Evolutionary conservation across 2,113 vertebrate species (phyloP), one percentile per base, ranked within the genome.

Genomic region (Tragelaphus buxtoni): DNA sequence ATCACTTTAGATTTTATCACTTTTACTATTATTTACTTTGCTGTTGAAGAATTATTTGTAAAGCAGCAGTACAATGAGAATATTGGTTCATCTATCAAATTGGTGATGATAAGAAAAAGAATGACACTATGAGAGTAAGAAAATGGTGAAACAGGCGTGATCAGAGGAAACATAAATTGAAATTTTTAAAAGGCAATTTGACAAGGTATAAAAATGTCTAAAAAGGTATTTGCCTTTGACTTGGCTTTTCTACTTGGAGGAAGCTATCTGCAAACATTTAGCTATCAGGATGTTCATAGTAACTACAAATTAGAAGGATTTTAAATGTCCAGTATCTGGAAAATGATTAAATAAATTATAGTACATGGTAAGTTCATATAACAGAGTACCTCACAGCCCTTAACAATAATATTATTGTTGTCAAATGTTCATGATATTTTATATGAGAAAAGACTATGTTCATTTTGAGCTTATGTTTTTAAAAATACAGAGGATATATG

Each of bases 1-100:
- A 69, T 63, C 9, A 80, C 20, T 81, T 24, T 72, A 74, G 80
- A 55, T 72, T 94, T 77, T 83, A 89, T 74, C 30, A 61, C 6
- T 42, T 82, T 94, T 77, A 86, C 24, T 89, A 85, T 58, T 30
- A 82, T 60, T 60, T 88, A 86, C 45, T 87, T 90, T 94, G 53
- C 20, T 58, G 94, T 94, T 81, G 12, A 86, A 96, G 16, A 95
- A 93, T 88, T 72, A 88, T 83, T 74, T 82, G 80, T 84, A 91
- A 90, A 79, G 32, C 35, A 88, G 79, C 1, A 69, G 65, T 60
- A 89, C 32, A 72, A 94, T n/a, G 20, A 90, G 32, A 65, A 76
- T 53, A 55, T 1, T 49, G 11, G 11, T 16, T 93, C 4, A 91
- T 20, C 26, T 84, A 63, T 51, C 30, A 83, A 63, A 79, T 72